These are phyloP conservation scores for Tupaia tana DNA, from an alignment of 2,113 vertebrate species.

Conservation along the genomic window DNA sequence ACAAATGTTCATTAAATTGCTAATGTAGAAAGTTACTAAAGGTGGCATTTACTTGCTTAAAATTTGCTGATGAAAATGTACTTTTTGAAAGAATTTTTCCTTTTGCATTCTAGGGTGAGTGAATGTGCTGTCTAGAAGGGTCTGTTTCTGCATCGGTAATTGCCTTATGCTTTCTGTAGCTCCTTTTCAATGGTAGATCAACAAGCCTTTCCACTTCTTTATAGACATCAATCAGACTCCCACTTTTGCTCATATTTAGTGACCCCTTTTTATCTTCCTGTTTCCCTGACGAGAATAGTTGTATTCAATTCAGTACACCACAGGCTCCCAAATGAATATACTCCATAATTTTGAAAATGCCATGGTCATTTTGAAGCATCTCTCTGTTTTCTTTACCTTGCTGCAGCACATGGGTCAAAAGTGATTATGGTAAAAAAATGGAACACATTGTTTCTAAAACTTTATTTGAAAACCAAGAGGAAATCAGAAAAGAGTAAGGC, in stretches of 20 bases:
- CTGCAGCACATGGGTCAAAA: constrained; percentile 33
- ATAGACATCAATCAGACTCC: background rate
- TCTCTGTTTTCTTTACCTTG: constrained; percentile 22
- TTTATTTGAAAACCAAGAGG: constrained; percentile 22
- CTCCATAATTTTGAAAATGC: constrained; percentile 55
- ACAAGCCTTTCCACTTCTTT: background rate
- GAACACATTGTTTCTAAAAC: constrained; percentile 27
- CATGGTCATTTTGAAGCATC: constrained; percentile 60
- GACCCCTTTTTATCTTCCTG: constrained; percentile 7
- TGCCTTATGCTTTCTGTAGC: background rate
- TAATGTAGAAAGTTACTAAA: constrained; percentile 13
- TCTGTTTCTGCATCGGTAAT: constrained; percentile 23
- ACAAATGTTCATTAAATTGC: constrained; percentile 34
- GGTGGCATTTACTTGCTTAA: constrained; percentile 40
- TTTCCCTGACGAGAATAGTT: background rate
- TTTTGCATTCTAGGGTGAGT: background rate
- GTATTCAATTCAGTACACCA: constrained; percentile 20
- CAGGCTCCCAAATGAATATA: constrained; percentile 26
- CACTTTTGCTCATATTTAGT: background rate
- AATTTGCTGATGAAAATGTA: constrained; percentile 35
- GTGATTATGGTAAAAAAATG: background rate
- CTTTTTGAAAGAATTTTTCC: background rate
- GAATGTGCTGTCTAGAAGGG: background rate
- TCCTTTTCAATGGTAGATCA: background rate
- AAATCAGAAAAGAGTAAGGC: background rate